Evolutionary conservation across 2,888 invertebrate species (phyloP), one percentile per base, ranked within the genome.

Genomic region (Caenorhabditis uteleia): DNA sequence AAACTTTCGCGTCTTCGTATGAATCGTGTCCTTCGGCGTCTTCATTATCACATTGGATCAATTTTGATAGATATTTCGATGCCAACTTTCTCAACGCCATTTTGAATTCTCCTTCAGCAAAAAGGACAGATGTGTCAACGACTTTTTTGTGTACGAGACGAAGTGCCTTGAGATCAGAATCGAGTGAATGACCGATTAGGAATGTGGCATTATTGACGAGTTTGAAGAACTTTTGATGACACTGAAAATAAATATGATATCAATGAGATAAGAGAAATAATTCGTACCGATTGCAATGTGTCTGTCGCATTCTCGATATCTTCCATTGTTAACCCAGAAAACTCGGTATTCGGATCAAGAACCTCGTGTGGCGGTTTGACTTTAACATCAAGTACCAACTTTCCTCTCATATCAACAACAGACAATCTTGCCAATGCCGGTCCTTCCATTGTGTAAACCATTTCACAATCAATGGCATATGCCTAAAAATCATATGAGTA

Each of bases 141-240:
- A 95, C 90, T 26, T 89, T 90, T 62, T 21, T 31, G 38, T 58
- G 89, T 6, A 79, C 70, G 18, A 95, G 86, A 86, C 93, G 93
- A 31, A 98, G 87, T 21, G 93, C 93, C 53, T 92, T 91, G 81
- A 97, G 89, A 87, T 98, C 98, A 75, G 92, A 93, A 84, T 98
- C 97, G 80, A 98, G 88, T 85, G 94, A 93, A 85, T 98, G 98
- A 0, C 98, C 98, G 70, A 98, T 89, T n/a, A 98, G 87, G 78
- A 98, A 93, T 12, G 95, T 92, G 84, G 91, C 90, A 66, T 90
- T 89, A 81, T 90, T 91, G 84, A 95, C 91, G 87, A 94, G 89
- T 67, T 91, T 89, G 70, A 97, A 87, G 54, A 98, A 87, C 39
- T 91, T 90, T 12, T 92, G 91, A 86, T 95, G 95, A 18, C 68